Base-by-base conservation (phyloP, 2,888 invertebrate genomes). In the Tipula lateralis region DNA sequence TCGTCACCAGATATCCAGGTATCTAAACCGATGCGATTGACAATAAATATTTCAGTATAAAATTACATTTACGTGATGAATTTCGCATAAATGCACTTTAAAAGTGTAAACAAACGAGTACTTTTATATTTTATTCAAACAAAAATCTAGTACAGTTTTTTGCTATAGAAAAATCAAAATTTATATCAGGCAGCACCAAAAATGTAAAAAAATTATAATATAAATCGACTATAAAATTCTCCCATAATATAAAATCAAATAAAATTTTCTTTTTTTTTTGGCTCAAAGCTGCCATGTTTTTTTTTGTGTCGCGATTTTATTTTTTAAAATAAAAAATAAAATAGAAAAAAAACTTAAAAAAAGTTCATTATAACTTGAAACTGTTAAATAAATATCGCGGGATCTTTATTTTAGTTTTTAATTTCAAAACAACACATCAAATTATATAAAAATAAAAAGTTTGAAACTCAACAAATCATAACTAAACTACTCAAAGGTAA, bases 271-370 rank as follows among this genome's bases (percentile, higher is more conserved):
- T 83, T 83, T 29, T 83, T 83, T 83, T 83, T 83, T 36, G 83
- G 83, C 83, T 82, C 82, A 82, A 91, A 91, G 66, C 93, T 93
- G 94, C 94, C 94, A 94, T 94, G 94, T 94, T 94, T 93, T 93
- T 44, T 93, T 93, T 93, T 93, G 82, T 85, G 85, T 85, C 86
- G 86, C 86, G 86, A 85, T 85, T 85, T 82, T 82, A 66, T 66
- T 66, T 66, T 66, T 66, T 66, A 1, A 66, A 66, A 66, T 24
- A 24, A 66, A 66, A 66, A 66, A 66, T 24, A 24, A 66, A 66
- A 66, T 24, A 24, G 24, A 24, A 66, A 66, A 66, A 66, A 66
- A 66, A 66, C 19, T 3, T 66, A 66, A 66, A 66, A 66, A 66
- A 66, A 24, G 66, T 66, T 66, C 66, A 66, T 1, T 66, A 66